Evolutionary conservation across 2,113 vertebrate genomes (phyloP), one percentile per base, ranked within the genome.

Genomic region (Turnix velox): DNA sequence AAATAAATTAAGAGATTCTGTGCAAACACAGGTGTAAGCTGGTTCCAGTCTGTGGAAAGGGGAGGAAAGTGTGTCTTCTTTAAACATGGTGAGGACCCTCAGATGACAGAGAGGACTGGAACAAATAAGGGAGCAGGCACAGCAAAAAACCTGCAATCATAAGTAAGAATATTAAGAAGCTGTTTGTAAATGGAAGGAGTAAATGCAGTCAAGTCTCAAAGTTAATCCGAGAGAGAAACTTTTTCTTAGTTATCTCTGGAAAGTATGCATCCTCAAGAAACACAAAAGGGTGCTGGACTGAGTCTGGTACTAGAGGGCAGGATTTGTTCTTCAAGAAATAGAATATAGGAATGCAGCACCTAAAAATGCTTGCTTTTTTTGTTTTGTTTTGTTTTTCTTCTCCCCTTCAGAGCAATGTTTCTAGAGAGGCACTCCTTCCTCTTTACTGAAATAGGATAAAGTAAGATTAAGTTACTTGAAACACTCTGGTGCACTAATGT

Each of bases 321-420:
- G 31, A 59, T 63, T 88, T 88, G 8, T 58, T 33, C 35, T 3
- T 0, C 31, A 63, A 63, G 15, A 12, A 12, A 14, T 4, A 27
- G 35, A 59, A 39, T 59, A 43, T 18, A 37, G 31, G 4, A 65
- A 1, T 0, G 0, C 17, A 40, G 10, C 2, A 7, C 25, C 25
- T 62, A 39, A 71, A 65, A 18, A 42, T 13, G 2, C 18, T 75
- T 67, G 24, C 1, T 14, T 52, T 4, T 30, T 7, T 30, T 12
- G 7, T 2, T 12, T 12, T 17, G 12, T 12, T 12, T 35, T 19
- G 8, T 30, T 28, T 14, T 25, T 22, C 17, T 46, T 24, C 9
- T 40, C 5, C 2, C 6, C 12, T 57, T 73, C 18, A 31, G 6
- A 66, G 57, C 3, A 52, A 22, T 74, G 14, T 39, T 35, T 77